Conservation (phyloP, 92 coral and sea anemone species). For the Porites rus region DNA sequence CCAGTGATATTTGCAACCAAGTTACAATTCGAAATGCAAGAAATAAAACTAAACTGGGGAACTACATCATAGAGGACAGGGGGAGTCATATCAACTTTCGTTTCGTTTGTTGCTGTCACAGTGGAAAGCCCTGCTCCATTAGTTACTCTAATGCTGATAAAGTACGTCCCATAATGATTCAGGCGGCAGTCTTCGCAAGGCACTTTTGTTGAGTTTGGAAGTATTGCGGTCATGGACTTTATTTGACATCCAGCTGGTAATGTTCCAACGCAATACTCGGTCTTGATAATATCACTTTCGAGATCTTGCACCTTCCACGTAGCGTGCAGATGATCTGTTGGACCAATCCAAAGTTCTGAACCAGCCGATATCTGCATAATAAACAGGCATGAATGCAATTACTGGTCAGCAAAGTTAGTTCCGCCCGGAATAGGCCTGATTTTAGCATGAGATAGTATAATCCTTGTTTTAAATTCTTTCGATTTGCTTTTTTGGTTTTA, state of each 20-base stretch:
- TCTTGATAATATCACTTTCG: constrained; percentile 72
- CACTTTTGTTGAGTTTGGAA: constrained; percentile 58
- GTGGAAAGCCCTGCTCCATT: constrained; percentile 83
- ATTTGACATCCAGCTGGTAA: constrained; percentile 77
- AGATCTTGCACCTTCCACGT: constrained; percentile 80
- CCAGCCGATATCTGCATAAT: constrained; percentile 33
- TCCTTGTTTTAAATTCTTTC: too few species aligned
- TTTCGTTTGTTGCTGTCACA: constrained; percentile 52
- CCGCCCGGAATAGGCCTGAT: too few species aligned
- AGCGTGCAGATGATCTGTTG: constrained; percentile 53
- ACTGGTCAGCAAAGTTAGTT: too few species aligned
- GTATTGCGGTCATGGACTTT: constrained; percentile 66
- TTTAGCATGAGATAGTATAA: too few species aligned
- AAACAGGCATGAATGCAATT: neutral
- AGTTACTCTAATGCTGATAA: constrained; percentile 77
- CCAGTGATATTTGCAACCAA: constrained; percentile 59
- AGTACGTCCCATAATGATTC: constrained; percentile 68
- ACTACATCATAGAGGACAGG: constrained; percentile 69
- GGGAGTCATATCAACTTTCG: constrained; percentile 73
- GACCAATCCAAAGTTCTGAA: constrained; percentile 66
- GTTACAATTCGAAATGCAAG: constrained; percentile 72
- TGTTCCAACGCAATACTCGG: constrained; percentile 91
- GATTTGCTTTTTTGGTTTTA: too few species aligned
- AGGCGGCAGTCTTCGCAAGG: constrained; percentile 80
- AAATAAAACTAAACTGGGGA: constrained; percentile 19